phyloP scores from a whole-genome alignment of 2,888 invertebrate species.

The Meghimatium bilineatum region DNA sequence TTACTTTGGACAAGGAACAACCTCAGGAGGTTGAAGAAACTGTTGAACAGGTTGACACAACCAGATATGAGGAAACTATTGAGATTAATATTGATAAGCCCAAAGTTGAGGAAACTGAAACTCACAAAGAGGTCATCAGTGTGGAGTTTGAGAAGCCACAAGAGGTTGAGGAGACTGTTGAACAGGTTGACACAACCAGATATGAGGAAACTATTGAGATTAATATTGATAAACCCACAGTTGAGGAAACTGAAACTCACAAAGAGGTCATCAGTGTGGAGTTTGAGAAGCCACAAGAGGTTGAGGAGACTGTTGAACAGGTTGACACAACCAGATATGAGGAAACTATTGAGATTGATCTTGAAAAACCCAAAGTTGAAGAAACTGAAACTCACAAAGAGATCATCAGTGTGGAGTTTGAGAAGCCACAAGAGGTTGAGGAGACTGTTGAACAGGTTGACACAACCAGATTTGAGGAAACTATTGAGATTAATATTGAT shows the following conservation, averaged over 20 bases:
- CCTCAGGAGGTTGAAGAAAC: constrained; percentile 47
- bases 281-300: constrained; percentile 27
- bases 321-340: constrained; percentile 27
- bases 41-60: constrained; percentile 43
- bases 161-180: constrained; percentile 44
- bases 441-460: constrained; percentile 11
- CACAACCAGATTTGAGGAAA: too few relatives aligned
- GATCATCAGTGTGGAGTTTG: constrained; percentile 21
- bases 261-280: constrained; percentile 44
- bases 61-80: constrained; percentile 40
- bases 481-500: constrained; percentile 14
- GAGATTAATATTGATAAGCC: constrained; percentile 49
- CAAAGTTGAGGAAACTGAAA: constrained; percentile 49
- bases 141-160: constrained; percentile 51
- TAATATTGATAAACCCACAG: constrained; percentile 30
- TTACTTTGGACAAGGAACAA: constrained; percentile 48
- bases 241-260: constrained; percentile 35
- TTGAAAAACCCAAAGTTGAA: constrained; percentile 31
- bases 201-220: constrained; percentile 41
- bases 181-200: constrained; percentile 40
- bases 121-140: constrained; percentile 51
- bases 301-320: constrained; percentile 39
- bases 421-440: too few relatives aligned
- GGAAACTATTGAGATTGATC: constrained; percentile 14
- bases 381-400: constrained; percentile 23